A percentile compares a stretch with the other conserved stretches of the same genome.
Conservation (phyloP, 2,113 vertebrate species). For the Tympanuchus pallidicinctus region DNA sequence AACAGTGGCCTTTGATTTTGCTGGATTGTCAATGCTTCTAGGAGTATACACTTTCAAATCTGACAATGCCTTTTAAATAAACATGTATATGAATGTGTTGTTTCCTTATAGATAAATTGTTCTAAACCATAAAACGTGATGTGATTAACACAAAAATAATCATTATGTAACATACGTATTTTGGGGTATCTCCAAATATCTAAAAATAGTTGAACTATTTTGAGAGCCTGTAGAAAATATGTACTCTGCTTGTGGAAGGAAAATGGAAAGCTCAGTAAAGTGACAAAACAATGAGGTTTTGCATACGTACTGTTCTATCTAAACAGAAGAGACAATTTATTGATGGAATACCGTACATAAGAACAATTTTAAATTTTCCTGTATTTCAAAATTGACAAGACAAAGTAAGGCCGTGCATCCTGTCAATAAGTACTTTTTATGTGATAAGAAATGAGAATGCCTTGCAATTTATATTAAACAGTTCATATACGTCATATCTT, state of each 20-base stretch:
- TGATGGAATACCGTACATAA: neutral
- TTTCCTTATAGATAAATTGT: neutral
- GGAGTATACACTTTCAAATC: neutral
- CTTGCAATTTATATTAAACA: neutral
- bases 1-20: neutral
- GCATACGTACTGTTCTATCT: neutral
- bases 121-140: neutral
- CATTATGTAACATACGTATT: neutral
- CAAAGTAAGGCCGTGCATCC: neutral
- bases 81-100: neutral
- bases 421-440: neutral
- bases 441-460: neutral
- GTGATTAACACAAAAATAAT: neutral
- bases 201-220: neutral
- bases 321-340: neutral
- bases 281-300: conserved; percentile 14
- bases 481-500: neutral
- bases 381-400: neutral
- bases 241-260: neutral
- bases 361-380: neutral
- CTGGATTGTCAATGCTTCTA: neutral
- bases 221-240: neutral
- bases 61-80: no score
- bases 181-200: neutral
- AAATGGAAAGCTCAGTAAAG: conserved; percentile 40